Conservation (phyloP, 1,140 invertebrate genomes). For the Philopotamus ludificatus region DNA sequence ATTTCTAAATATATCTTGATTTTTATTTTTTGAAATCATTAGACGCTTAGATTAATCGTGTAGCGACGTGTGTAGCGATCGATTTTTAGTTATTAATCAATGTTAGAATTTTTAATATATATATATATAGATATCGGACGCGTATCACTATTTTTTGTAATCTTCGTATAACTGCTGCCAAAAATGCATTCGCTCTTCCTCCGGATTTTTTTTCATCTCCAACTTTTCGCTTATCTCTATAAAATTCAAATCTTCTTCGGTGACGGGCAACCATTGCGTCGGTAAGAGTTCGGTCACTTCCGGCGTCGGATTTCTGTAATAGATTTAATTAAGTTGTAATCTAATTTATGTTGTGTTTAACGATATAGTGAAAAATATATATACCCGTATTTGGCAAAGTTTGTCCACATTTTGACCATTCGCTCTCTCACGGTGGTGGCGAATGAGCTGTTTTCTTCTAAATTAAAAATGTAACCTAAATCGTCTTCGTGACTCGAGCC, state of each 20-base stretch:
- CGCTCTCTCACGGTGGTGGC: conserved; percentile 47
- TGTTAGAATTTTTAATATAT: no score
- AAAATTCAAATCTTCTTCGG: conserved; percentile 49
- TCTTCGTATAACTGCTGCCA: conserved; percentile 52
- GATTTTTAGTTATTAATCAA: no score
- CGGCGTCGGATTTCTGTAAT: conserved; percentile 56
- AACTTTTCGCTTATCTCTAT: conserved; percentile 50
- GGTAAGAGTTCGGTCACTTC: conserved; percentile 48
- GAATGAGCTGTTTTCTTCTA: conserved; percentile 45
- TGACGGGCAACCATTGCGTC: conserved; percentile 51
- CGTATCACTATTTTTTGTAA: no score
- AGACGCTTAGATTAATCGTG: no score
- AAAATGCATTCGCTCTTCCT: conserved; percentile 51
- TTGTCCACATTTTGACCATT: conserved; percentile 56
- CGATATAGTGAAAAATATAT: conserved; percentile 19
- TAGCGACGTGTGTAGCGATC: no score
- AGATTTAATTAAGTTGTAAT: neutral
- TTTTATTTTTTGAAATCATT: no score
- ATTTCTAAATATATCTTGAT: no score
- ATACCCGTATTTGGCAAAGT: conserved; percentile 58
- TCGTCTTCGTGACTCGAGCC: conserved; percentile 51
- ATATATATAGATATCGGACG: no score
- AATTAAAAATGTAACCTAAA: conserved; percentile 51
- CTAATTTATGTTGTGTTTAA: neutral
- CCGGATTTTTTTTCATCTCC: conserved; percentile 46